Evolutionary conservation across 2,113 vertebrate species (phyloP).

Genomic region (Bufo gargarizans): DNA sequence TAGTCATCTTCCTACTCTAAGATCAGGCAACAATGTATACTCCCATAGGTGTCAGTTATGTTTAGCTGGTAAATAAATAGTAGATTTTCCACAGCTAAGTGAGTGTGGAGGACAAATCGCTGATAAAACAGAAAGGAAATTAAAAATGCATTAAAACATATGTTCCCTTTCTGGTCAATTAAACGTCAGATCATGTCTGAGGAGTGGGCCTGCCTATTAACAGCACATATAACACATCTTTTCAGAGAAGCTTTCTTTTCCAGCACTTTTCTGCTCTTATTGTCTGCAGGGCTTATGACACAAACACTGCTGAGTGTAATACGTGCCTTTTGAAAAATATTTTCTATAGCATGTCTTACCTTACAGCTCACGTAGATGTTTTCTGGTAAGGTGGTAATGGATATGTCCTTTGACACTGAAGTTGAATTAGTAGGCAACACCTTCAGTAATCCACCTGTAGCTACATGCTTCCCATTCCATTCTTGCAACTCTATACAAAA

Average conservation of each 20-base stretch:
- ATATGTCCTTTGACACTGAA: conserved; percentile 4
- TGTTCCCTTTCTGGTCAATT: conserved; percentile 48
- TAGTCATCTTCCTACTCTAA: neutral
- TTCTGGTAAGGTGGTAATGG: neutral
- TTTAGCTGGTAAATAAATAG: conserved; percentile 21
- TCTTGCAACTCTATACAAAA: neutral
- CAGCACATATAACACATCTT: conserved; percentile 13
- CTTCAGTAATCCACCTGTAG: neutral
- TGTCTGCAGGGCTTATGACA: conserved; percentile 35
- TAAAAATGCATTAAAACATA: conserved; percentile 50
- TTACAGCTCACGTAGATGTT: conserved; percentile 22
- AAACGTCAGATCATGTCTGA: conserved; percentile 27
- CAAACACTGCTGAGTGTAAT: conserved; percentile 5
- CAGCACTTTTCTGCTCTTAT: neutral
- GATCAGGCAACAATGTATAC: neutral
- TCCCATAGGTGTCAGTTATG: neutral
- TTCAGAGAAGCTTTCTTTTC: conserved; percentile 13
- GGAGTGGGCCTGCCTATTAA: conserved; percentile 12
- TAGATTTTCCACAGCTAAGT: neutral
- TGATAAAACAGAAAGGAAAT: conserved; percentile 3
- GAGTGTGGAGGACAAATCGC: neutral
- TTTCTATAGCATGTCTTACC: neutral
- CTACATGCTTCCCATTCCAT: neutral
- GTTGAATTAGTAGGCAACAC: neutral
- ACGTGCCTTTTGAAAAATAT: neutral